These are phyloP conservation scores for Drosophila rubida DNA, from an alignment of 2,888 invertebrate genomes.

Conservation along the genomic window DNA sequence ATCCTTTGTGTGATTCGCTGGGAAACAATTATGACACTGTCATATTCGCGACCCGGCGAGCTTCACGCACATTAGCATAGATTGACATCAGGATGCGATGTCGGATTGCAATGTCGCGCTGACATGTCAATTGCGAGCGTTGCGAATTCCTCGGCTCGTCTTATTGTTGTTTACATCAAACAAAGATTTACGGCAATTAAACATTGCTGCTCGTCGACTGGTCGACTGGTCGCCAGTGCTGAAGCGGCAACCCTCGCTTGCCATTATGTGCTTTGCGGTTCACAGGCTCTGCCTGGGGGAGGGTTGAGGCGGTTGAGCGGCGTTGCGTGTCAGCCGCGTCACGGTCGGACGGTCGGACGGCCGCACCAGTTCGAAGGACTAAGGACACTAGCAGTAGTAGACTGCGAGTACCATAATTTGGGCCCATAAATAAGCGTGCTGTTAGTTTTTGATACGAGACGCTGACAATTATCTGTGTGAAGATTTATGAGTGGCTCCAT, in stretches of 20 bases:
- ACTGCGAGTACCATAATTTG: slow-evolving; percentile 65
- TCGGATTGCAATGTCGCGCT: slow-evolving; percentile 37
- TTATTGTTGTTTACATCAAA: slow-evolving; percentile 82
- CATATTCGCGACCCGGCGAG: slow-evolving; percentile 18
- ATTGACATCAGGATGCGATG: slow-evolving; percentile 44
- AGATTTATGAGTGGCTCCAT: slow-evolving; percentile 69
- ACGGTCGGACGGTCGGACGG: slow-evolving; percentile 33
- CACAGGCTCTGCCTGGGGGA: slow-evolving; percentile 62
- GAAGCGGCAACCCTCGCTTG: slow-evolving; percentile 77
- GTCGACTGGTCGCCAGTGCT: slow-evolving; percentile 17
- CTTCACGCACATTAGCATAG: slow-evolving; percentile 51
- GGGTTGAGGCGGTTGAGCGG: slow-evolving; percentile 45
- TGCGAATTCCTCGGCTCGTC: slow-evolving; percentile 57
- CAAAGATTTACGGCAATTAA: slow-evolving; percentile 85
- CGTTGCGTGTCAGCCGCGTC: slow-evolving; percentile 67
- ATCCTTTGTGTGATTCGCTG: too few species aligned
- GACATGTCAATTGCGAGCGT: slow-evolving; percentile 76
- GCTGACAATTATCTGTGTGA: slow-evolving; percentile 79
- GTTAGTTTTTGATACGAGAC: slow-evolving; percentile 66
- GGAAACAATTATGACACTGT: slow-evolving; percentile 51
- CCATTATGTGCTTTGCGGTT: slow-evolving; percentile 81
- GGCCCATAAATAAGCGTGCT: slow-evolving; percentile 72
- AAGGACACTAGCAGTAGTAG: slow-evolving; percentile 20
- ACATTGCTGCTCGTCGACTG: slow-evolving; percentile 59
- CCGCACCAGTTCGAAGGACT: slow-evolving; percentile 27